A percentile compares a stretch with the other conserved stretches of the same genome.
phyloP scores from a whole-genome alignment of 2,113 vertebrate genomes.

The Scalopus aquaticus region DNA sequence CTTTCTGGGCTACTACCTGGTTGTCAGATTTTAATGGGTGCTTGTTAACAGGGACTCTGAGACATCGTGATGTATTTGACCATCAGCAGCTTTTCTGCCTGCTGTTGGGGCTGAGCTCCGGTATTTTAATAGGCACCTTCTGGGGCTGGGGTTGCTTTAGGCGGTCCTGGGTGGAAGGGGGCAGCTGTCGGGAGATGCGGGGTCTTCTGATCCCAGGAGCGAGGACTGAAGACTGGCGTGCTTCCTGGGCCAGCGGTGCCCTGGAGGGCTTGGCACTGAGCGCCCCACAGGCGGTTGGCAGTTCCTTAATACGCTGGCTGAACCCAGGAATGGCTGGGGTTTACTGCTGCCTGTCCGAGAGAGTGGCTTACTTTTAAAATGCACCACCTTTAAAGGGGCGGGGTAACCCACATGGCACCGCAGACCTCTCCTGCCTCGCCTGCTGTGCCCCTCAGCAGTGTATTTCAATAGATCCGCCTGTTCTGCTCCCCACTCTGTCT shows the following conservation, averaged over 20 bases:
- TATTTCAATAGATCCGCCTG: too few species aligned
- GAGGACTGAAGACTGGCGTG: background rate
- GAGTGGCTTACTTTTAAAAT: background rate
- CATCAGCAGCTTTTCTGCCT: slow-evolving; percentile 76
- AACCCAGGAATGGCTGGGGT: background rate
- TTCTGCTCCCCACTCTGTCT: too few species aligned
- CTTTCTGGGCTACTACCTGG: slow-evolving; percentile 68
- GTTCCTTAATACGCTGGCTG: slow-evolving; percentile 57
- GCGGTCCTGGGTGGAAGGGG: slow-evolving; percentile 25
- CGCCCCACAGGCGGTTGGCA: rapidly evolving
- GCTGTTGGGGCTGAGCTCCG: slow-evolving; percentile 46
- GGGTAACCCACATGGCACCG: too few species aligned
- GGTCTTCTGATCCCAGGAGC: background rate
- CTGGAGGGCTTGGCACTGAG: background rate
- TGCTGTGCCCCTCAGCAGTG: too few species aligned
- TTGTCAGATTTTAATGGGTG: slow-evolving; percentile 82
- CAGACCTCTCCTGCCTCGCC: too few species aligned
- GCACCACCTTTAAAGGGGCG: background rate
- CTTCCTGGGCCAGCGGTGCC: rapidly evolving
- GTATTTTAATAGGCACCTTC: slow-evolving; percentile 79
- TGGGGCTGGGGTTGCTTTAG: slow-evolving; percentile 67
- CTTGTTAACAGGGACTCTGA: slow-evolving; percentile 80
- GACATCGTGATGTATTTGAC: slow-evolving; percentile 82
- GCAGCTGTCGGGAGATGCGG: rapidly evolving
- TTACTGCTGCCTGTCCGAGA: background rate